Evolutionary conservation across 2,113 vertebrate genomes (phyloP), one percentile per base, ranked within the genome.

Genomic region (Pachypanchax playfairii): DNA sequence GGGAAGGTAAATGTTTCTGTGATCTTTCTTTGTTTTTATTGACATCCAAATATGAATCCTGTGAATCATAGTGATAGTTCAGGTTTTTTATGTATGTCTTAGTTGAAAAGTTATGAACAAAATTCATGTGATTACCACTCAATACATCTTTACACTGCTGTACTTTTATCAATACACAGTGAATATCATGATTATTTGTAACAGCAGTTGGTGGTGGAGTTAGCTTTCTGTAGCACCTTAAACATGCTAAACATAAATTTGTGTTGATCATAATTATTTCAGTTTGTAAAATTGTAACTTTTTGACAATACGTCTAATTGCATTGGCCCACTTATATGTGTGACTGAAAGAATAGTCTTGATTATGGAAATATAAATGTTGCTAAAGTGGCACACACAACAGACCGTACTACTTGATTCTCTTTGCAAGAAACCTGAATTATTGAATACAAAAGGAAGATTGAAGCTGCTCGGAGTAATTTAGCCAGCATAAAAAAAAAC

Each of bases 381-480:
- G 44, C 55, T 62, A 49, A 1, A 41, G 31, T 55, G 46, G 33
- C 48, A 51, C 39, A 43, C 49, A 59, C 46, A 25, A 44, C 15
- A 52, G 58, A 54, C 58, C 42, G 67, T 75, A 77, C 68, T 12
- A 22, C 47, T 75, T 64, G 60, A 73, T 70, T 78, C 36, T 55
- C 15, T 49, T 55, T 68, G 73, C 51, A 65, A 58, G 60, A 69
- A 80, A 78, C 56, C 61, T 69, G 62, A 83, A 35, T 75, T 78
- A 80, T 83, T 59, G 46, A 65, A 77, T 29, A 64, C 65, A 76
- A 71, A 84, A 76, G 29, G n/a, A 20, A 24, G 18, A 72, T 73
- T 17, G 67, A 54, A 69, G 71, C 71, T 42, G 57, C 59, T 71
- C 0, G 31, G 60, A 69, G 78, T 78, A 60, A 85, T 87, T 85